These are phyloP conservation scores for Liodrosophila aerea DNA, from an alignment of 2,888 invertebrate species.

Conservation along the genomic window DNA sequence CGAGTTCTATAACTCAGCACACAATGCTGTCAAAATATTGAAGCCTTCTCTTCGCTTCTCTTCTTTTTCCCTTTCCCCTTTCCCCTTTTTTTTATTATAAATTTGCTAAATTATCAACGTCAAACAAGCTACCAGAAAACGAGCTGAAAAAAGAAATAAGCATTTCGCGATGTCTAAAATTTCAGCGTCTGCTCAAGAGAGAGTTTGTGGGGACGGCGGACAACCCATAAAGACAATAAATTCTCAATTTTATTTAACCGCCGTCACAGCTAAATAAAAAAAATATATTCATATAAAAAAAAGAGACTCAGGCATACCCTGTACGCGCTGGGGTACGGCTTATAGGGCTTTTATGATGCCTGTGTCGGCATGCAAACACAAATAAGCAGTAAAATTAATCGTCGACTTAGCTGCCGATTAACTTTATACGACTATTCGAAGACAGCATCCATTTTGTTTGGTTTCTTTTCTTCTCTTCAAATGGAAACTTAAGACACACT, in stretches of 20 bases:
- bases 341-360: conserved; percentile 57
- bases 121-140: conserved; percentile 48
- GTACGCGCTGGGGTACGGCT: conserved; percentile 40
- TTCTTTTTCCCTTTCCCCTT: too few species aligned
- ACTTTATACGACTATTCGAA: conserved; percentile 49
- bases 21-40: conserved; percentile 75
- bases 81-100: conserved; percentile 11
- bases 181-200: conserved; percentile 10
- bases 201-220: conserved; percentile 20
- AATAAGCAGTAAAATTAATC: conserved; percentile 75
- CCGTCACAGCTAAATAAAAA: conserved; percentile 37
- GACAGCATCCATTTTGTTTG: conserved; percentile 55
- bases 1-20: conserved; percentile 66
- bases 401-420: conserved; percentile 68
- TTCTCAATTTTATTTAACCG: conserved; percentile 67
- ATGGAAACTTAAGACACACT: conserved; percentile 24
- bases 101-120: conserved; percentile 66
- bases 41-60: conserved; percentile 17
- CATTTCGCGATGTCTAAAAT: too few species aligned
- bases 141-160: conserved; percentile 4
- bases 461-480: conserved; percentile 15
- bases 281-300: conserved; percentile 7
- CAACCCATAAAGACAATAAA: conserved; percentile 64
- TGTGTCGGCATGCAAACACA: conserved; percentile 59
- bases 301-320: background rate